A percentile compares a stretch with the other conserved stretches of the same genome.
Conservation (phyloP, 2,113 vertebrate species). For the Theristicus caerulescens region DNA sequence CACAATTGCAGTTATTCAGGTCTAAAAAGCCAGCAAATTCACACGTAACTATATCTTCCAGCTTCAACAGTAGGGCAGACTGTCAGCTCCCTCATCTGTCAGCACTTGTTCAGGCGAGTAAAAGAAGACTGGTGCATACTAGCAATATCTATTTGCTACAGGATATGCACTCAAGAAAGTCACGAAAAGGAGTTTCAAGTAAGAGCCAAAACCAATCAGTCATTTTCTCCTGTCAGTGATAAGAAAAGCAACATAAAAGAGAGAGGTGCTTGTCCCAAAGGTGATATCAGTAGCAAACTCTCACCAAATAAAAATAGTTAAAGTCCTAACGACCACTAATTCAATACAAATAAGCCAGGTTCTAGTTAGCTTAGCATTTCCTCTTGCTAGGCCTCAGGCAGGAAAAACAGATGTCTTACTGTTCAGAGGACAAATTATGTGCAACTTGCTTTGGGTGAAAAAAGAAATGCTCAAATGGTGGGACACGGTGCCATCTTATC, state of each 20-base stretch:
- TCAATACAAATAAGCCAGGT: conserved; percentile 39
- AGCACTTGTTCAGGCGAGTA: conserved; percentile 86
- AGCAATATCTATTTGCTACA: conserved; percentile 83
- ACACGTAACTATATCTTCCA: conserved; percentile 80
- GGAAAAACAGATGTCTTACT: background rate
- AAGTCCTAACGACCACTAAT: conserved; percentile 53
- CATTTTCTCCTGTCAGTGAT: conserved; percentile 79
- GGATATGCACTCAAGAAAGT: conserved; percentile 75
- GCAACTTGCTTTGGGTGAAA: background rate
- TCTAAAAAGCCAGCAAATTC: conserved; percentile 63
- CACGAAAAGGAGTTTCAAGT: conserved; percentile 75
- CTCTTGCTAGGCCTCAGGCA: background rate
- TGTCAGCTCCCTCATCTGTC: conserved; percentile 83
- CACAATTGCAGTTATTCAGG: conserved; percentile 53
- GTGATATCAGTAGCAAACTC: conserved; percentile 78
- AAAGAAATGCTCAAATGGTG: background rate
- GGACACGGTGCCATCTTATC: background rate
- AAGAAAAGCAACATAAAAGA: conserved; percentile 78
- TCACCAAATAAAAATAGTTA: conserved; percentile 62
- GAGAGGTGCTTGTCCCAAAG: conserved; percentile 78
- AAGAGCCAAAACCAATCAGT: conserved; percentile 82
- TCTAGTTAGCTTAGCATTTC: conserved; percentile 9
- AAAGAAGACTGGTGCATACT: conserved; percentile 78
- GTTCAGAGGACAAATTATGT: background rate
- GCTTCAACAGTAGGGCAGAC: conserved; percentile 79